These are phyloP conservation scores for Dendrolimus kikuchii DNA, from an alignment of 1,140 invertebrate genomes.

Conservation along the genomic window DNA sequence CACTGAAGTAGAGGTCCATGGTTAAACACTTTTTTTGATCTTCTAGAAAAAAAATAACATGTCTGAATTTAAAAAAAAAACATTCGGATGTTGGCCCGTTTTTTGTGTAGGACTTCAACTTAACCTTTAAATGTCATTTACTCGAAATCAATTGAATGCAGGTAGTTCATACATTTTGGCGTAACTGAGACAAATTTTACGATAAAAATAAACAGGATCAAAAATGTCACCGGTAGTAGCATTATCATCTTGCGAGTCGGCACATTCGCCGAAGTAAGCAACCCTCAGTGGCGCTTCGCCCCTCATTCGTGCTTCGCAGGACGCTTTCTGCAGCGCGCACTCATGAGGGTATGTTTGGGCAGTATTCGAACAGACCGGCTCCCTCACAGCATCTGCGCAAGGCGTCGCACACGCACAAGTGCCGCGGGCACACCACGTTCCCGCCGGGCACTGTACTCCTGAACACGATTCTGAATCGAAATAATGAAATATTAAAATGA, in stretches of 20 bases:
- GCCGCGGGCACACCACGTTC: conserved; percentile 59
- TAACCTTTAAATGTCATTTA: no score
- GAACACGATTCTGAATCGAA: conserved; percentile 44
- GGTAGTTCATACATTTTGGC: no score
- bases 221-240: conserved; percentile 21
- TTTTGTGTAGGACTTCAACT: no score
- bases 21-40: no score
- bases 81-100: no score
- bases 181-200: background rate
- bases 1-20: no score
- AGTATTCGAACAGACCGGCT: conserved; percentile 87
- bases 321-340: conserved; percentile 85
- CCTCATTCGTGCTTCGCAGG: conserved; percentile 73
- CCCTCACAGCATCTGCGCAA: conserved; percentile 47
- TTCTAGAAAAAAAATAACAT: no score
- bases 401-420: conserved; percentile 42
- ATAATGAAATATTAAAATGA: background rate
- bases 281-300: conserved; percentile 72
- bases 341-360: conserved; percentile 86
- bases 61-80: no score
- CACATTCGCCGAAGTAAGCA: conserved; percentile 86
- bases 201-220: background rate
- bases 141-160: no score
- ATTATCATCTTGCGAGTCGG: conserved; percentile 67
- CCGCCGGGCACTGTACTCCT: conserved; percentile 41